phyloP scores from a whole-genome alignment of 1,140 invertebrate genomes.

The Pantala flavescens region DNA sequence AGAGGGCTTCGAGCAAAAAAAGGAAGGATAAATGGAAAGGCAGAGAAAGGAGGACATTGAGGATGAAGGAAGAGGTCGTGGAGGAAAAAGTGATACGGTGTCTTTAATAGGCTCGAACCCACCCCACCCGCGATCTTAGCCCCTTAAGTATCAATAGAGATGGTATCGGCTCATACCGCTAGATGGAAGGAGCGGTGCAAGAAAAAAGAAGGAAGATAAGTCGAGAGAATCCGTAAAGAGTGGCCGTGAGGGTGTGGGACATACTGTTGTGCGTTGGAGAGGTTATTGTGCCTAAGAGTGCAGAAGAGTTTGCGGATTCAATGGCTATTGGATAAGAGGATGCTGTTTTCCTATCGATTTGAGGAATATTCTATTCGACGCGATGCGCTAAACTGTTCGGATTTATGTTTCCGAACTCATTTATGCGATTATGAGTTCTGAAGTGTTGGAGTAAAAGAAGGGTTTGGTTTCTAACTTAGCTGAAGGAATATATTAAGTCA shows the following conservation, averaged over 20 bases:
- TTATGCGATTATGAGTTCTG: too few relatives aligned
- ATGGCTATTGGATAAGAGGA: not conserved
- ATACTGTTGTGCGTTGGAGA: not conserved
- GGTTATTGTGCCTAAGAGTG: not conserved
- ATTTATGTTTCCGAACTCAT: too few relatives aligned
- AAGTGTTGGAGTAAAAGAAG: too few relatives aligned
- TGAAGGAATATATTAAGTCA: too few relatives aligned
- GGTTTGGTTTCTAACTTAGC: too few relatives aligned
- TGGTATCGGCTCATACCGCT: not conserved
- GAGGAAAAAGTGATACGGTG: conserved; percentile 1
- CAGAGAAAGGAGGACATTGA: not conserved
- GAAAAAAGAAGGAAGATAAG: not conserved
- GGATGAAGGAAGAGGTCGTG: not conserved
- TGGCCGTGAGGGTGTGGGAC: not conserved
- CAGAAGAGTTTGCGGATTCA: not conserved
- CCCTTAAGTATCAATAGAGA: conserved; percentile 2
- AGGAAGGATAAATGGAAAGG: not conserved
- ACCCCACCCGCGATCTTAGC: not conserved
- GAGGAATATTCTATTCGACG: too few relatives aligned
- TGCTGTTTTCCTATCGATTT: too few relatives aligned
- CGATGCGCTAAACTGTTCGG: too few relatives aligned
- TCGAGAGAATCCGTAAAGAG: not conserved
- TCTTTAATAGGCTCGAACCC: not conserved
- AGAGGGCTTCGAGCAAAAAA: not conserved
- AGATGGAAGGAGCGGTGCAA: not conserved